Base-by-base conservation (phyloP, 2,888 invertebrate species). In the Clepsis dumicolana region DNA sequence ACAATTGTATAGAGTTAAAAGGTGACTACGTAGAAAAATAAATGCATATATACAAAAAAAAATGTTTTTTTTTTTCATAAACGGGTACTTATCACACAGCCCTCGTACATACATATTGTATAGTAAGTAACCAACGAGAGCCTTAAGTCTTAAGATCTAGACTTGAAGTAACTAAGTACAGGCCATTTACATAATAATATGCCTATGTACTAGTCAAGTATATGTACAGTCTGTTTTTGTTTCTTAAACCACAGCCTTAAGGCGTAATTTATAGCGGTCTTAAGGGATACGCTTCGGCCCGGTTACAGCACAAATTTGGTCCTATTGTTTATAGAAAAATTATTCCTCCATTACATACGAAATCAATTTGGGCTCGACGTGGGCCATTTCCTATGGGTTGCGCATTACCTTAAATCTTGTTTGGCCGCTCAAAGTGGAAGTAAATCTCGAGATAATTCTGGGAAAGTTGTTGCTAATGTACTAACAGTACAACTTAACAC, bases 181-280 rank as follows among this genome's bases (percentile, higher is more conserved):
- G 12, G 12, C 8, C n/a, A 16, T 48, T 60, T 66, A 12, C 56
- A 65, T 59, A n/a, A n/a, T n/a, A n/a, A 64, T 56, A 57, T 29
- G 50, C 16, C 29, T n/a, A 66, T 67, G 70, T 35, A 68, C 70
- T 71, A 68, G 73, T 72, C 70, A 71, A 75, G 72, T 71, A 74
- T 75, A 76, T 73, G 71, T 74, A 29, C 29, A 53, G 48, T 67
- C 69, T 64, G 71, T 70, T 70, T 75, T 70, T 74, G 77, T 75
- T 73, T 76, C 71, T 65, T 63, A 61, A 71, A 70, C 73, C 71
- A 66, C 62, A 70, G 74, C 73, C 73, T 75, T 71, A 65, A 77
- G 72, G 60, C 66, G 73, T 81, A 80, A 86, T 85, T 85, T 86
- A 85, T 85, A 74, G 78, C 64, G 77, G 81, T 74, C 77, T 80